These are phyloP conservation scores for Temnothorax curvispinosus DNA, from an alignment of 1,140 invertebrate genomes.

Conservation along the genomic window DNA sequence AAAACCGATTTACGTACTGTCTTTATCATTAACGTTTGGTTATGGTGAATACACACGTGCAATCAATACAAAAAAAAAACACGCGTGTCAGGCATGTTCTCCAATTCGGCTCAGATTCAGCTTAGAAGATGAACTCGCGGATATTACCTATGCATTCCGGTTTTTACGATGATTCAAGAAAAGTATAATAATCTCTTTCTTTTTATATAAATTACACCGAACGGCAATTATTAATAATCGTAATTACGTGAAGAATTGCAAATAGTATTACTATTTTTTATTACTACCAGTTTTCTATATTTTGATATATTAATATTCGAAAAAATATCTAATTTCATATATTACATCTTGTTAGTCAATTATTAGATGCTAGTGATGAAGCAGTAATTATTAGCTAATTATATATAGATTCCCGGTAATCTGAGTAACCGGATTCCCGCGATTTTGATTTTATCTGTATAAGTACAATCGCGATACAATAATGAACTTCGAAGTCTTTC, in stretches of 20 bases:
- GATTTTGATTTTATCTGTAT: background rate
- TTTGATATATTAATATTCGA: background rate
- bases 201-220: background rate
- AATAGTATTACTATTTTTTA: background rate
- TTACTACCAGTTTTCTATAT: background rate
- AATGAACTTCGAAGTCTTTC: background rate
- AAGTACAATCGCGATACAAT: background rate
- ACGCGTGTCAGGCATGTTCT: background rate
- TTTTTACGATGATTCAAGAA: background rate
- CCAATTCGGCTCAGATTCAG: background rate
- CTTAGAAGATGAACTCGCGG: background rate
- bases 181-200: background rate
- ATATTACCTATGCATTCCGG: background rate
- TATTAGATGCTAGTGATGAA: background rate
- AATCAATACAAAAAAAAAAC: background rate
- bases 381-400: background rate
- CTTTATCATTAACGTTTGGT: constrained; percentile 35
- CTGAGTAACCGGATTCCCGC: background rate
- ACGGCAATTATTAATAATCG: background rate
- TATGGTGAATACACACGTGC: background rate
- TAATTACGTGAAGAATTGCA: background rate
- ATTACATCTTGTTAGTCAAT: background rate
- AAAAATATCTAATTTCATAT: background rate
- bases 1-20: constrained; percentile 67
- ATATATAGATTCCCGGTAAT: background rate